Evolutionary conservation across 64 coral and sea anemone species (phyloP).

Genomic region (Montipora cactus): DNA sequence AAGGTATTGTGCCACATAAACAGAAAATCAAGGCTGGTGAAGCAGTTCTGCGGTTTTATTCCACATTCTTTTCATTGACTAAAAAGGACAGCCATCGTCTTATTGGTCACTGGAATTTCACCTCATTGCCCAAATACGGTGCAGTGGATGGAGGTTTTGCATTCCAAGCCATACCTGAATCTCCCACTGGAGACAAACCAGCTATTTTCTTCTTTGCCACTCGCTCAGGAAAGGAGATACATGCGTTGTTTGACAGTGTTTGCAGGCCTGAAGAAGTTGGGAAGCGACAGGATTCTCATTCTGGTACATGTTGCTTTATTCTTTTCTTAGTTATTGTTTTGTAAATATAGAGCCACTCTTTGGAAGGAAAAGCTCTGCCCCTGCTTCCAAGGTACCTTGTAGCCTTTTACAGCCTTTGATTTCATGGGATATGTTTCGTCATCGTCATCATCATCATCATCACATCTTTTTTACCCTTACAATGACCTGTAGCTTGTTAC

Average conservation of each 20-base stretch:
- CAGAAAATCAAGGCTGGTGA: constrained; percentile 94
- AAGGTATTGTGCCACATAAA: constrained; percentile 88
- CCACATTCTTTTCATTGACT: constrained; percentile 76
- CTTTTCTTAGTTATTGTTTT: not conserved
- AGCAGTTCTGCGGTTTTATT: constrained; percentile 86
- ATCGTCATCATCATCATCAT: too few relatives aligned
- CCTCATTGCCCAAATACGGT: constrained; percentile 85
- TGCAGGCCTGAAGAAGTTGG: constrained; percentile 59
- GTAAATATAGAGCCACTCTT: too few relatives aligned
- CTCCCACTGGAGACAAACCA: constrained; percentile 32
- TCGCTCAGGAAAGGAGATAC: constrained; percentile 75
- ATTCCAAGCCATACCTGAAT: constrained; percentile 68
- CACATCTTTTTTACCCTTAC: too few relatives aligned
- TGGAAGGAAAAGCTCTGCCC: too few relatives aligned
- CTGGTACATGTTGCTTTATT: constrained; percentile 15
- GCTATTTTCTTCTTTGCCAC: constrained; percentile 85
- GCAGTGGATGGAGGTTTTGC: constrained; percentile 86
- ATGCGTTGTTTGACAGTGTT: constrained; percentile 85
- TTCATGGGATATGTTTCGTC: too few relatives aligned
- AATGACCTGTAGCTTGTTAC: too few relatives aligned
- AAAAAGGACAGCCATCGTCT: constrained; percentile 82
- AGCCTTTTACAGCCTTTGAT: too few relatives aligned
- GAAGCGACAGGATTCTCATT: not conserved
- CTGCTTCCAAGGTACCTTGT: too few relatives aligned
- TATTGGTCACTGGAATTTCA: constrained; percentile 89